Evolutionary conservation across 1,140 invertebrate genomes (phyloP), one percentile per base, ranked within the genome.

Genomic region (Tetramorium alpestre): DNA sequence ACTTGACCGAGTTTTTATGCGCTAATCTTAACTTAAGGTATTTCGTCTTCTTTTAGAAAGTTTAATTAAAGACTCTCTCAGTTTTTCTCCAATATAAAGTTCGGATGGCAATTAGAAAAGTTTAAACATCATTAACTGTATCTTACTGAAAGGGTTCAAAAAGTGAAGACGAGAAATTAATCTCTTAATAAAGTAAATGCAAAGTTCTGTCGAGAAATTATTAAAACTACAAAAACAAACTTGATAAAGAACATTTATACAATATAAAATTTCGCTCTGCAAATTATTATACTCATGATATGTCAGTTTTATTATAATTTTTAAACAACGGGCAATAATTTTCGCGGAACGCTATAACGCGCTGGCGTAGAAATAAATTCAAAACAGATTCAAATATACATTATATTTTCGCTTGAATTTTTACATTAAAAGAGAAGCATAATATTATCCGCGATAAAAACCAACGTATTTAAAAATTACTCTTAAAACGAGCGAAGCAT

Each of bases 11-110:
- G 73, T 88, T 91, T 93, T 93, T 88, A 92, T 90, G 88, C 89
- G 85, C 89, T 92, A 93, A 93, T 93, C 93, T 93, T 90, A 93
- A 92, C 93, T 94, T 82, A 78, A 90, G 70, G 77, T 85, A 91
- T 89, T 87, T 73, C 87, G 89, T 80, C 86, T 81, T 88, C 73
- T 67, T 58, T 86, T 85, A 73, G 72, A 92, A 93, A 88, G 93
- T 94, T 94, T 93, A 93, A 93, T 94, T 93, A 93, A 93, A 86
- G 89, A 85, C 84, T 47, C 88, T 70, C 76, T 70, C 85, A 18
- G 58, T 77, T 89, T 90, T 89, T 78, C 87, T 85, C 65, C 78
- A 75, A 80, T 76, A 56, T 87, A 87, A 93, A 93, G 86, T 93
- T 91, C 87, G 80, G 86, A 69, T 78, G 87, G 85, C 91, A 92